phyloP scores from a whole-genome alignment of 1,140 invertebrate genomes.

The Hycleus phaleratus region DNA sequence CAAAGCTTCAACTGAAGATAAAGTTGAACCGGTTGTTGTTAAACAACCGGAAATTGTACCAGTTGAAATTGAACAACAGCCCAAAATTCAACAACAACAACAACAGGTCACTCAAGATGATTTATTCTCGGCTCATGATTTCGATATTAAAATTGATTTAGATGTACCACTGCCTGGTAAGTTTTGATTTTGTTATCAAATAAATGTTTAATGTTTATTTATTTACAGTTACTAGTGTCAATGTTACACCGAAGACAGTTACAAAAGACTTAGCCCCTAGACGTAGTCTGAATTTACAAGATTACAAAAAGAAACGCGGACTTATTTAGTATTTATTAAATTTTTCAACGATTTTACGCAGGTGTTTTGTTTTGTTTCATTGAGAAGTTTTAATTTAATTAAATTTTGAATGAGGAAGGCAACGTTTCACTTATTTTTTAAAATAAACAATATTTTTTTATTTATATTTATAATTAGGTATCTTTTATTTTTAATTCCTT shows the following conservation, averaged over 20 bases:
- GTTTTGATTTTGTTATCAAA: conserved; percentile 21
- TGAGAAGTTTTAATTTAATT: not conserved
- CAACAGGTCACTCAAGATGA: conserved; percentile 60
- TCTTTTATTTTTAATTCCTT: no score
- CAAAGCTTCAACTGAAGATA: conserved; percentile 48
- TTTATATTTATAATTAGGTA: no score
- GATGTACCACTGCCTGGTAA: conserved; percentile 75
- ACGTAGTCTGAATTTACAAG: conserved; percentile 88
- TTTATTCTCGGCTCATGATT: conserved; percentile 89
- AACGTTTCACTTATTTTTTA: no score
- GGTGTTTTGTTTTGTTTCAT: not conserved
- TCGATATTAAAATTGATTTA: conserved; percentile 92
- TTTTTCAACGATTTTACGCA: conserved; percentile 4
- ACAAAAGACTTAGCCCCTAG: conserved; percentile 75
- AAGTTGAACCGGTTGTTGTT: conserved; percentile 30
- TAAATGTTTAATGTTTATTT: conserved; percentile 4
- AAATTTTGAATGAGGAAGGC: no score
- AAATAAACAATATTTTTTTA: no score
- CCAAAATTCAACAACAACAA: conserved; percentile 35
- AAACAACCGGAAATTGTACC: conserved; percentile 22
- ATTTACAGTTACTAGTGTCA: conserved; percentile 59
- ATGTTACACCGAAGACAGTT: conserved; percentile 65
- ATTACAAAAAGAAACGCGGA: conserved; percentile 93
- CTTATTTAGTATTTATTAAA: conserved; percentile 59
- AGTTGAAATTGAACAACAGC: conserved; percentile 37